phyloP scores from a whole-genome alignment of 2,797 vertebrate genomes.

The Spheniscus humboldti region DNA sequence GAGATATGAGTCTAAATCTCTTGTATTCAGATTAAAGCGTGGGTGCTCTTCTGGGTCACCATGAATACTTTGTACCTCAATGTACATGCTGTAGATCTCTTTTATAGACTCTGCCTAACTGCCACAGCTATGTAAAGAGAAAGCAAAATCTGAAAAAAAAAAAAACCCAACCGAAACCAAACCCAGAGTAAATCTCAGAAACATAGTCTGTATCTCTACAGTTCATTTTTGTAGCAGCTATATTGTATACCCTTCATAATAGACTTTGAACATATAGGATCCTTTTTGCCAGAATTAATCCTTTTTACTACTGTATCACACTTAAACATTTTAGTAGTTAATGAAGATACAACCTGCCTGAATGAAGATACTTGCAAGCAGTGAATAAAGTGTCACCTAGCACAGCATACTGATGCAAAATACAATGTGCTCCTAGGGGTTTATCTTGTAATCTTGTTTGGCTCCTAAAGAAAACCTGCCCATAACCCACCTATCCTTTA shows the following conservation, averaged over 20 bases:
- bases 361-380: not conserved
- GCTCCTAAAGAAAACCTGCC: not conserved
- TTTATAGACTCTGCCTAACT: too few species aligned
- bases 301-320: not conserved
- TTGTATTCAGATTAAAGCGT: not conserved
- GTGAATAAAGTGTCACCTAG: not conserved
- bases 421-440: accelerated
- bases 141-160: not conserved
- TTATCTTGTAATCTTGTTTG: not conserved
- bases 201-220: not conserved
- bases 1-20: not conserved
- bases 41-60: not conserved
- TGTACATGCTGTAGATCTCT: accelerated
- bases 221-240: not conserved
- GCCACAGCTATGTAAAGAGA: not conserved
- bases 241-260: not conserved
- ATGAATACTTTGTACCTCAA: not conserved
- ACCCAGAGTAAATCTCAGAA: not conserved
- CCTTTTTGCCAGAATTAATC: not conserved
- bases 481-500: not conserved
- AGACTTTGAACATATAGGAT: not conserved
- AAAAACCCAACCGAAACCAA: not conserved
- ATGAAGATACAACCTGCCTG: not conserved
- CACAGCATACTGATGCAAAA: not conserved
- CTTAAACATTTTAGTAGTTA: not conserved